Evolutionary conservation across 1,140 invertebrate genomes (phyloP).

Genomic region (Centruroides sculpturatus): DNA sequence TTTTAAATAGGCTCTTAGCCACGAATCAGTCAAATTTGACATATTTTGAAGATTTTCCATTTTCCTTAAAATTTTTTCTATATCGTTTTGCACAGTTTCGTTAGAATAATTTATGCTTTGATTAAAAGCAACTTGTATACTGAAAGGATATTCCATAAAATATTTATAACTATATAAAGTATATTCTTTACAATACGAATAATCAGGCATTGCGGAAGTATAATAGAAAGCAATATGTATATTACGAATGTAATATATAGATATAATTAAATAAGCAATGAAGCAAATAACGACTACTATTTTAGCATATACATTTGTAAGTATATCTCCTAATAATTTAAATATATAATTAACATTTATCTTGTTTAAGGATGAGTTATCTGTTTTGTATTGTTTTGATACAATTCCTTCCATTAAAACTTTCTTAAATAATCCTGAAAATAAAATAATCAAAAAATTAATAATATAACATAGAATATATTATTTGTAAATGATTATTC

Average conservation of each 20-base stretch:
- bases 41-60: slow-evolving; percentile 71
- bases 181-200: too few species aligned
- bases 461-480: too few species aligned
- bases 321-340: slow-evolving; percentile 36
- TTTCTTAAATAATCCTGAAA: too few species aligned
- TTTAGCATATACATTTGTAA: slow-evolving; percentile 63
- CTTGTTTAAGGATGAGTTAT: too few species aligned
- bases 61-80: slow-evolving; percentile 61
- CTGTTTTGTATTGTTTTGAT: too few species aligned
- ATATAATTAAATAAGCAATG: slow-evolving; percentile 40
- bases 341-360: too few species aligned
- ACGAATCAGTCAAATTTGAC: slow-evolving; percentile 72
- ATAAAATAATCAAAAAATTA: too few species aligned
- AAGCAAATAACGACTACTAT: slow-evolving; percentile 60
- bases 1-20: slow-evolving; percentile 69
- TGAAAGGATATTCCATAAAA: slow-evolving; percentile 77
- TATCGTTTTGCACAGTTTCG: slow-evolving; percentile 51
- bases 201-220: too few species aligned
- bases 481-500: too few species aligned
- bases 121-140: slow-evolving; percentile 69
- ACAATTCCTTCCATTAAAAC: too few species aligned
- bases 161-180: slow-evolving; percentile 40
- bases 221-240: too few species aligned
- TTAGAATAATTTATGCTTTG: slow-evolving; percentile 75
- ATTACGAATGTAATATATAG: too few species aligned